These are phyloP conservation scores for Mastomys coucha DNA, from an alignment of 2,113 vertebrate genomes.

Conservation along the genomic window DNA sequence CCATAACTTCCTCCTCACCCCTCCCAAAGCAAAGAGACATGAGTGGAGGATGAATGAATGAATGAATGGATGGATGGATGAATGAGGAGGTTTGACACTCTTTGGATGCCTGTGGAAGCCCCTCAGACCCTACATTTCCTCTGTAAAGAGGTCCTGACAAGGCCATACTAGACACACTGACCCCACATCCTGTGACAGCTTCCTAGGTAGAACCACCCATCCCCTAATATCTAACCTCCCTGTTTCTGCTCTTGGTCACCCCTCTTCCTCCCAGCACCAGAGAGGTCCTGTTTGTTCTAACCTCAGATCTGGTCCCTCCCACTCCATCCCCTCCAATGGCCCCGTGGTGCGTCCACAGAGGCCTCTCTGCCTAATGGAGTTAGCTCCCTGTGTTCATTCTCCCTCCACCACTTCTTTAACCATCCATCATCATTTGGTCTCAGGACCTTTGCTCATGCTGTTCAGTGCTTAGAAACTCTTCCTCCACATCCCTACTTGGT, in stretches of 20 bases:
- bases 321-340: background rate
- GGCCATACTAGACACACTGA: background rate
- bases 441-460: background rate
- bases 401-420: no score
- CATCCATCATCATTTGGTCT: background rate
- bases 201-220: background rate
- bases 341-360: background rate
- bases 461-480: background rate
- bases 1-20: background rate
- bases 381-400: background rate
- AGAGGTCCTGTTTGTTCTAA: background rate
- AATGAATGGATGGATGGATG: background rate
- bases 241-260: background rate
- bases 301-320: background rate
- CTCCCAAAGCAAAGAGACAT: background rate
- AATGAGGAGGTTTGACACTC: background rate
- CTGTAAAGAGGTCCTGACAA: background rate
- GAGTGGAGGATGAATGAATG: background rate
- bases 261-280: background rate
- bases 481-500: fast-evolving
- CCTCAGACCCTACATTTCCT: background rate
- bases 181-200: background rate
- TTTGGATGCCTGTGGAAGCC: background rate
- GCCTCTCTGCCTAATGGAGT: background rate
- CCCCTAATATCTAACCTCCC: background rate